Evolutionary conservation across 2,888 invertebrate genomes (phyloP).

Genomic region (Xestia sexstrigata): DNA sequence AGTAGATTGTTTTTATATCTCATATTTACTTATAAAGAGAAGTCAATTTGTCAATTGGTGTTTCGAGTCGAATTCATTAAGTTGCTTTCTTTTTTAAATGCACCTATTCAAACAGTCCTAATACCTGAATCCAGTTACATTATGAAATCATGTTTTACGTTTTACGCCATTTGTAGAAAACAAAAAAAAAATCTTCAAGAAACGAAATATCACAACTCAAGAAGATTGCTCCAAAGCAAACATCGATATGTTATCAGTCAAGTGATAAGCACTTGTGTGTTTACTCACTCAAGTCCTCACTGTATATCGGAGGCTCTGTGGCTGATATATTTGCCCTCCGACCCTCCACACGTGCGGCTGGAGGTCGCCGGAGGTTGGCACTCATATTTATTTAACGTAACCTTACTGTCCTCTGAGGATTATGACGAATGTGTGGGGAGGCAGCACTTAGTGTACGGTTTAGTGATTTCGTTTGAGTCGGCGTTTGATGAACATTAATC

Average conservation of each 20-base stretch:
- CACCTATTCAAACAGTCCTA: not conserved
- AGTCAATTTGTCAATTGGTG: not conserved
- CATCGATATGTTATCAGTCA: slow-evolving; percentile 14
- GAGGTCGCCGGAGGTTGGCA: slow-evolving; percentile 21
- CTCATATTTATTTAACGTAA: slow-evolving; percentile 51
- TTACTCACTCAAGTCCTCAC: slow-evolving; percentile 15
- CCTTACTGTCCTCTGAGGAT: slow-evolving; percentile 19
- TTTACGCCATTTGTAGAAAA: not conserved
- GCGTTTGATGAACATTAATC: not conserved
- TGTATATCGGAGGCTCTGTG: slow-evolving; percentile 17
- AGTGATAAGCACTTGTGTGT: slow-evolving; percentile 35
- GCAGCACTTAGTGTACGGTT: slow-evolving; percentile 1
- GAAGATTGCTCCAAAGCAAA: slow-evolving; percentile 17
- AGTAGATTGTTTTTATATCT: not conserved
- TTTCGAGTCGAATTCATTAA: not conserved
- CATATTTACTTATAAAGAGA: not conserved
- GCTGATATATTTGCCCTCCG: slow-evolving; percentile 42
- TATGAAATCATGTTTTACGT: not conserved
- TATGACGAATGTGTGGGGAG: slow-evolving; percentile 20
- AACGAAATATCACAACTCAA: not conserved
- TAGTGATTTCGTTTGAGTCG: slow-evolving; percentile 25
- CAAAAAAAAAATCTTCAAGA: not conserved
- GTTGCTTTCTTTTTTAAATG: not conserved
- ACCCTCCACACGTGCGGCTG: slow-evolving; percentile 11
- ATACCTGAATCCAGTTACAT: not conserved